phyloP scores from a whole-genome alignment of 2,888 invertebrate genomes.

The Busseola fusca region DNA sequence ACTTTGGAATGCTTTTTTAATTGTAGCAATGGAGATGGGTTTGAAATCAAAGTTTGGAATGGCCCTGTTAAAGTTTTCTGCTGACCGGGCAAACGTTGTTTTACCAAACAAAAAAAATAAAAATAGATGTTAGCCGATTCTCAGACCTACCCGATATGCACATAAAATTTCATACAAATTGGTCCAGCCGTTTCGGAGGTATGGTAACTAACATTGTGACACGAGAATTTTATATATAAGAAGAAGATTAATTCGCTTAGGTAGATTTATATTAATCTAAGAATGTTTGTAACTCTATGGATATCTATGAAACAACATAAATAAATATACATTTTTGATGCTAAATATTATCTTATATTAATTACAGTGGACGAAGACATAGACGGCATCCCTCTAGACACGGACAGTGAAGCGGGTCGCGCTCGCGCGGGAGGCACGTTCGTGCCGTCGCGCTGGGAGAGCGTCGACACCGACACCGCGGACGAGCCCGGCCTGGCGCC shows the following conservation, averaged over 20 bases:
- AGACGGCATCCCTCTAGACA: slow-evolving; percentile 92
- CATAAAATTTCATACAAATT: no score
- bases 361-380: slow-evolving; percentile 92
- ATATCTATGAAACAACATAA: not conserved
- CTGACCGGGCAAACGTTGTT: no score
- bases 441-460: slow-evolving; percentile 98
- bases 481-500: not conserved
- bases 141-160: no score
- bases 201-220: no score
- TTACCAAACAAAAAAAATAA: no score
- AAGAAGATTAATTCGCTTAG: not conserved
- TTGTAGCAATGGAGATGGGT: no score
- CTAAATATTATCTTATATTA: not conserved
- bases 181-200: no score
- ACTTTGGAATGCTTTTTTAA: no score
- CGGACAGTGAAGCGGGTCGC: slow-evolving; percentile 79
- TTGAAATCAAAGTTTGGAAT: no score
- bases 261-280: not conserved
- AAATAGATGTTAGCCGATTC: no score
- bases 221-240: no score
- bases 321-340: not conserved
- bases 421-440: slow-evolving; percentile 89
- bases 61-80: no score
- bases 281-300: not conserved
- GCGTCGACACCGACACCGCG: slow-evolving; percentile 92